These are phyloP conservation scores for Onychorhynchus coronatus DNA, from an alignment of 2,113 vertebrate genomes.

Conservation along the genomic window DNA sequence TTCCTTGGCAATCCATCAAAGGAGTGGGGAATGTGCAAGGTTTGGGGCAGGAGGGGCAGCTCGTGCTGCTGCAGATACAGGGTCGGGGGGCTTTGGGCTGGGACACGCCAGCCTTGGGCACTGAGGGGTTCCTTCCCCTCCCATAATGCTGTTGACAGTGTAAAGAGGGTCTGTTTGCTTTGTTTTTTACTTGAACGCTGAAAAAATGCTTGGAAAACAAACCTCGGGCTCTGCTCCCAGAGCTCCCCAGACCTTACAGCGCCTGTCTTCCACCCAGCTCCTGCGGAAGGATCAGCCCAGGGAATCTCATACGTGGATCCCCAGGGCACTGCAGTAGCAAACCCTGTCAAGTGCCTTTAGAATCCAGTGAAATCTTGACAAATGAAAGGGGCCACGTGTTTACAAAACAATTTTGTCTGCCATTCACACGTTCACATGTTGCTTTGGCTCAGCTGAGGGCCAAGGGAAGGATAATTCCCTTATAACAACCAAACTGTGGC, in stretches of 20 bases:
- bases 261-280: neutral
- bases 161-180: neutral
- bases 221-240: neutral
- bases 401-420: neutral
- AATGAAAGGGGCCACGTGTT: neutral
- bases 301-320: neutral
- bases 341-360: neutral
- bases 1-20: conserved; percentile 83
- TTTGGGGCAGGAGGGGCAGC: conserved; percentile 31
- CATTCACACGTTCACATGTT: neutral
- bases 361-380: neutral
- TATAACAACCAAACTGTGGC: neutral
- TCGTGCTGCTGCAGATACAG: neutral
- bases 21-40: neutral
- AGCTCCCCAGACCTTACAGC: neutral
- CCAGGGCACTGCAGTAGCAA: neutral
- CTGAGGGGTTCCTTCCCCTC: neutral
- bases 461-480: neutral
- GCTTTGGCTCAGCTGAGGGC: neutral
- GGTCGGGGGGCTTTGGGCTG: neutral
- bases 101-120: neutral
- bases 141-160: accelerated
- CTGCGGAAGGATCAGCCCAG: neutral
- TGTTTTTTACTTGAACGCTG: accelerated
- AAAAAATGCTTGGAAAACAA: neutral